Conservation (phyloP, 2,888 invertebrate genomes). For the Euproctis similis region DNA sequence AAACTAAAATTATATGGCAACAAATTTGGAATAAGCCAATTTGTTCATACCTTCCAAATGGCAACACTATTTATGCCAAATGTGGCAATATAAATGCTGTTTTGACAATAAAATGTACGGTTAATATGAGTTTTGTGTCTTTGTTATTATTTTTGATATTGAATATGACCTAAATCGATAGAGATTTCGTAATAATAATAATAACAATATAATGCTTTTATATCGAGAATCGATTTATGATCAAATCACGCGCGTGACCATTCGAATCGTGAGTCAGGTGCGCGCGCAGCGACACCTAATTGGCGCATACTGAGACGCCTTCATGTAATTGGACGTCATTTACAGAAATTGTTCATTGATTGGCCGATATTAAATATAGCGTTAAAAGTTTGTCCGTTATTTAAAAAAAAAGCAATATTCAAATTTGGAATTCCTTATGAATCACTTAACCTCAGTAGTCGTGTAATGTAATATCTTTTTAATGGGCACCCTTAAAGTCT, state of each 20-base stretch:
- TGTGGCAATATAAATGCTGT: constrained; percentile 4
- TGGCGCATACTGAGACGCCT: constrained; percentile 64
- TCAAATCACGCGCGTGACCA: constrained; percentile 54
- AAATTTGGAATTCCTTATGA: constrained; percentile 5
- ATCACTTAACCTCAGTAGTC: constrained; percentile 1
- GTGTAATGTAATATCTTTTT: constrained; percentile 12
- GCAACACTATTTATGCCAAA: constrained; percentile 6
- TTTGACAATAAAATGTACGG: constrained; percentile 5
- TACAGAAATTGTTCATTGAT: constrained; percentile 56
- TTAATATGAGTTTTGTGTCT: constrained; percentile 4
- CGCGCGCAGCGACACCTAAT: constrained; percentile 57
- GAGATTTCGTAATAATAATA: constrained; percentile 32
- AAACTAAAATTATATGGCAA: constrained; percentile 7
- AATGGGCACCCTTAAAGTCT: constrained; percentile 16
- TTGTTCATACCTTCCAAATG: constrained; percentile 9
- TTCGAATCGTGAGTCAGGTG: constrained; percentile 65
- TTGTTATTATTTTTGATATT: constrained; percentile 15
- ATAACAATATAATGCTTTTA: constrained; percentile 22
- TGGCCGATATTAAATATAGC: constrained; percentile 56
- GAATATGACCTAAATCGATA: constrained; percentile 30
- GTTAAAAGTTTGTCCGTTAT: too few relatives aligned
- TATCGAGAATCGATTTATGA: constrained; percentile 51
- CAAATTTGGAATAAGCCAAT: constrained; percentile 13
- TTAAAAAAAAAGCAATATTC: too few relatives aligned
- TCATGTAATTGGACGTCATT: constrained; percentile 65